phyloP scores from a whole-genome alignment of 64 coral and sea anemone species.

The Porites australiensis region DNA sequence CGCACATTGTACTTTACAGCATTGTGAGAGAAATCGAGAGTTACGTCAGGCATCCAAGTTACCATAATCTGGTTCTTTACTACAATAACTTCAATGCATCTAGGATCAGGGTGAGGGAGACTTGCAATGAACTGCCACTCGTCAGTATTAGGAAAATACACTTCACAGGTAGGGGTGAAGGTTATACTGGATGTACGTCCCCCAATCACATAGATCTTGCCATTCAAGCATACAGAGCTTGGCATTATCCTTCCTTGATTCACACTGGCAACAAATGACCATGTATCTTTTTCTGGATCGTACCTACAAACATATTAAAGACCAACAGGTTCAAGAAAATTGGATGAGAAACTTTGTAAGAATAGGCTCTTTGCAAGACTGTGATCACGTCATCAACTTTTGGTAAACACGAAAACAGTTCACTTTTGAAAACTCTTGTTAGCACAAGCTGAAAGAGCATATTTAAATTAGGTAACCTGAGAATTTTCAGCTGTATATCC shows the following conservation, averaged over 20 bases:
- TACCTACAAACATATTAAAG: background rate
- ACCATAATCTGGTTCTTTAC: constrained; percentile 28
- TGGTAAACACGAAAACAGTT: no score
- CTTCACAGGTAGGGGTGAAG: constrained; percentile 44
- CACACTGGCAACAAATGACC: constrained; percentile 62
- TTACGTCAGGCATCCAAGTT: background rate
- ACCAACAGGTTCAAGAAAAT: no score
- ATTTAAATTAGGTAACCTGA: no score
- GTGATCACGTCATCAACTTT: no score
- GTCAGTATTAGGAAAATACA: constrained; percentile 41
- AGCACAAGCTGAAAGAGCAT: no score
- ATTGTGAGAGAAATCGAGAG: background rate
- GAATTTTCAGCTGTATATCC: no score
- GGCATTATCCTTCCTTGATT: constrained; percentile 23
- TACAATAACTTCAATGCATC: constrained; percentile 59
- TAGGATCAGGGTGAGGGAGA: constrained; percentile 27
- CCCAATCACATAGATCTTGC: constrained; percentile 74
- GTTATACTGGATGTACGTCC: constrained; percentile 16
- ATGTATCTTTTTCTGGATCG: constrained; percentile 44
- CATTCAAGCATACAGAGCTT: constrained; percentile 36
- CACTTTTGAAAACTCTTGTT: no score
- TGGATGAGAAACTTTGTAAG: no score
- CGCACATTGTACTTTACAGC: constrained; percentile 6
- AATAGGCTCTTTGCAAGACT: no score
- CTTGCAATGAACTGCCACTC: constrained; percentile 70